A percentile compares a stretch with the other conserved stretches of the same genome.
These are phyloP conservation scores for Branchinecta lynchi DNA, from an alignment of 1,140 invertebrate genomes.

Conservation along the genomic window DNA sequence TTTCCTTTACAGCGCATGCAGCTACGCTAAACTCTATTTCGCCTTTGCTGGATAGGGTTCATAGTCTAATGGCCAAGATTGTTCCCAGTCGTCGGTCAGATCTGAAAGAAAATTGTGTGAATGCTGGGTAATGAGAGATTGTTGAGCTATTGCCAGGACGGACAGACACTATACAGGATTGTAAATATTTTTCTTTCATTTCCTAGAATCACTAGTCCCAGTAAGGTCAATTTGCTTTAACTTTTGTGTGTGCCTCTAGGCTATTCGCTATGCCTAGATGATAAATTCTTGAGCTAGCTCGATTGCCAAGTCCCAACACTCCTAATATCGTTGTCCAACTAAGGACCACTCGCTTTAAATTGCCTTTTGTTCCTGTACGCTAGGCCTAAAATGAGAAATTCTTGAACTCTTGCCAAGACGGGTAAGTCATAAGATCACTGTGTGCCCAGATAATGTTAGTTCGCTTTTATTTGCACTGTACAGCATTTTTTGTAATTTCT, in stretches of 20 bases:
- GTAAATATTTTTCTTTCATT: not conserved
- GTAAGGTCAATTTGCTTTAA: not conserved
- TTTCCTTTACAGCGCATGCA: not conserved
- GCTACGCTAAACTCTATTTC: not conserved
- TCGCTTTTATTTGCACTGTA: no score
- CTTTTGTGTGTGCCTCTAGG: not conserved
- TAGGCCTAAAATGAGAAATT: no score
- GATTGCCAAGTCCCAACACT: no score
- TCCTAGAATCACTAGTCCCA: not conserved
- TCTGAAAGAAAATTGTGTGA: slow-evolving; percentile 1
- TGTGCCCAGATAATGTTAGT: no score
- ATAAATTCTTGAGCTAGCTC: not conserved
- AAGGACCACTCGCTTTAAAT: no score
- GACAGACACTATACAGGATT: not conserved
- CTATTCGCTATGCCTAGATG: not conserved
- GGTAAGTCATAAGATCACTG: no score
- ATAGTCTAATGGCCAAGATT: not conserved
- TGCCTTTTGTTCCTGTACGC: no score
- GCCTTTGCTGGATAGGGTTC: not conserved
- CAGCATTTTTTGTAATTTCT: no score
- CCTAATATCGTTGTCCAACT: no score
- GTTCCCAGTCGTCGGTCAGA: slow-evolving; percentile 3
- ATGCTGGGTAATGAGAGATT: slow-evolving; percentile 3
- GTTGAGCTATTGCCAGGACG: not conserved
- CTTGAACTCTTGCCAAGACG: no score